A percentile compares a stretch with the other conserved stretches of the same genome.
phyloP scores from a whole-genome alignment of 35 echinoderm and acorn worm genomes.

The Lytechinus variegatus region DNA sequence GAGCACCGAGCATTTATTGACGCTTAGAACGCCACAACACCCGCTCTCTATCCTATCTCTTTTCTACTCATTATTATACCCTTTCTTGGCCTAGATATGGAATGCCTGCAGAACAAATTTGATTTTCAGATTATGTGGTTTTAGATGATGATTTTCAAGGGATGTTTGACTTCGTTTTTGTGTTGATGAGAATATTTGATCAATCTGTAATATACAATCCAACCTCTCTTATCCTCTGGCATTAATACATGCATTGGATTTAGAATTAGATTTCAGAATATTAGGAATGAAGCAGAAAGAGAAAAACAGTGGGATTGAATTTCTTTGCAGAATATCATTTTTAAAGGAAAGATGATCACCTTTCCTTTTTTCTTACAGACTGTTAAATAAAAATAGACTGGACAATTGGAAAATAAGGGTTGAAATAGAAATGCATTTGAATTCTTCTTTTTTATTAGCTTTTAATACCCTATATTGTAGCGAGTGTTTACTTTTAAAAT shows the following conservation, averaged over 20 bases:
- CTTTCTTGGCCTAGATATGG: constrained; percentile 19
- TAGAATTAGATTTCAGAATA: neutral
- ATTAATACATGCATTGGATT: neutral
- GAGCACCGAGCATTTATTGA: constrained; percentile 28
- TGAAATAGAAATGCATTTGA: too few relatives aligned
- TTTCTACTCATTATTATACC: neutral
- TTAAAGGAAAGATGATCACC: too few relatives aligned
- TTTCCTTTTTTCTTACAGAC: too few relatives aligned
- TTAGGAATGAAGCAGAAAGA: too few relatives aligned
- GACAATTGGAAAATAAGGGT: too few relatives aligned
- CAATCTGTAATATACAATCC: neutral
- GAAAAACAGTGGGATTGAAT: too few relatives aligned
- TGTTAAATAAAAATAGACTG: too few relatives aligned
- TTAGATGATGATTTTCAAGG: neutral
- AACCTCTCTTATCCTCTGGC: neutral
- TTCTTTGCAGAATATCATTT: too few relatives aligned
- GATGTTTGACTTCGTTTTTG: neutral
- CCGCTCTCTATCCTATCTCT: neutral
- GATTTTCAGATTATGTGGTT: neutral
- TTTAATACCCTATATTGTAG: too few relatives aligned
- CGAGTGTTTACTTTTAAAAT: too few relatives aligned
- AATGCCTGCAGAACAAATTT: neutral
- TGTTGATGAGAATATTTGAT: constrained; percentile 9
- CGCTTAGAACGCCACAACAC: neutral
- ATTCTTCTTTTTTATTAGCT: too few relatives aligned